Base-by-base conservation (phyloP, 2,113 vertebrate genomes). In the Carettochelys insculpta region DNA sequence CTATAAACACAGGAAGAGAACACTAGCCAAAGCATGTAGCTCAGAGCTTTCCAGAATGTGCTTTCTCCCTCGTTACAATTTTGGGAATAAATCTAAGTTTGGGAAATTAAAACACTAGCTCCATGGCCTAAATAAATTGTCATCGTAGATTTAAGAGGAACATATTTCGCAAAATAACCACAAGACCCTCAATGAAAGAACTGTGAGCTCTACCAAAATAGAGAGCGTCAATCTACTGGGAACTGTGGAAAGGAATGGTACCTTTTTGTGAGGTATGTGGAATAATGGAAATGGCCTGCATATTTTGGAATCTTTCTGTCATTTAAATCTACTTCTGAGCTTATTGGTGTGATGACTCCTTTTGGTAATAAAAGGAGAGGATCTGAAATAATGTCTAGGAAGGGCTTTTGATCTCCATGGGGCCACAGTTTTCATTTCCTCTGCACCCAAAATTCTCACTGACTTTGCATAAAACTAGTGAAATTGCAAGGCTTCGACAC, bases 21-120 rank as follows among this genome's bases (percentile, higher is more conserved):
- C 34, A 16, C 16, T 54, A 81, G 54, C 50, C 8, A 20, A 56
- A 89, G 48, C 22, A 43, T 94, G 68, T 56, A 54, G 43, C 58
- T 80, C 65, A 48, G 73, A 81, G 56, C 89, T 75, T 86, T 87
- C 76, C 53, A 75, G 75, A 56, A 56, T 6, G n/a, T 4, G 1
- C 61, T 92, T 90, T 92, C 73, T 61, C 88, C 77, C 92, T 85
- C 79, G 82, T 94, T 93, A 89, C 71, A 56, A 58, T 90, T 89
- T 68, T 87, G 90, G 95, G 82, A 94, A 94, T 94, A 96, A 95
- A 84, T 94, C 89, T 83, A 80, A 61, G 82, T 77, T 31, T 5
- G 83, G 85, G 89, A 97, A 97, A 95, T 92, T 92, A 95, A 91
- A 77, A 92, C 76, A 85, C 54, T 94, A 83, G 88, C 78, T 95